A percentile compares a stretch with the other conserved stretches of the same genome.
These are phyloP conservation scores for Herminia tarsipennalis DNA, from an alignment of 2,888 invertebrate species.

Conservation along the genomic window DNA sequence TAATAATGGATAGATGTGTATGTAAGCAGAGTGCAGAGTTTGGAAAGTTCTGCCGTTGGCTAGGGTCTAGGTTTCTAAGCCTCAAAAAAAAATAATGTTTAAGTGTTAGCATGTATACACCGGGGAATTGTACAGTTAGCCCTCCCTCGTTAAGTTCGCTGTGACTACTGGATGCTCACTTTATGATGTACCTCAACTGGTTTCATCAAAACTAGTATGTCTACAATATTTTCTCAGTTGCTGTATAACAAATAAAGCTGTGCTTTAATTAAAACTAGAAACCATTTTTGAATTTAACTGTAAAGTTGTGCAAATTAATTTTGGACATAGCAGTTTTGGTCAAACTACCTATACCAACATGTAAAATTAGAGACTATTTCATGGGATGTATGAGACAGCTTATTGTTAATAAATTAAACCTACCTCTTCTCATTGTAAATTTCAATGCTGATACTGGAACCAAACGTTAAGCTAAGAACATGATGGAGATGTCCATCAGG, in stretches of 20 bases:
- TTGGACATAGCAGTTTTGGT: constrained; percentile 77
- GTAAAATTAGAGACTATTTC: constrained; percentile 83
- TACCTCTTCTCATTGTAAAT: constrained; percentile 84
- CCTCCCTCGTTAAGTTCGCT: constrained; percentile 85
- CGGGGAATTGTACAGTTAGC: constrained; percentile 85
- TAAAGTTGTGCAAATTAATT: constrained; percentile 59
- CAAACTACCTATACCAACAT: constrained; percentile 73
- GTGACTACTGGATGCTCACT: constrained; percentile 82
- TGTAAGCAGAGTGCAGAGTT: constrained; percentile 73
- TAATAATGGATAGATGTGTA: constrained; percentile 61
- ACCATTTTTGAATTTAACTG: constrained; percentile 57
- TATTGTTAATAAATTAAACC: constrained; percentile 81
- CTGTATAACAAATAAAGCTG: constrained; percentile 67
- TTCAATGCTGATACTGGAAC: constrained; percentile 82
- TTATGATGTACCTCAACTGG: constrained; percentile 71
- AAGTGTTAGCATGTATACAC: constrained; percentile 85
- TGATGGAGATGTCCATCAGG: constrained; percentile 42
- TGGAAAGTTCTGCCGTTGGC: constrained; percentile 82
- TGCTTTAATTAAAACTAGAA: constrained; percentile 72
- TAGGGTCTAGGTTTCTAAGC: constrained; percentile 81
- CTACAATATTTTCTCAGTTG: constrained; percentile 59
- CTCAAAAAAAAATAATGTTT: constrained; percentile 82
- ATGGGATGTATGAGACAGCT: constrained; percentile 68
- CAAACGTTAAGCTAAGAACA: constrained; percentile 79
- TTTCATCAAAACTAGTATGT: constrained; percentile 80